phyloP scores from a whole-genome alignment of 1,140 invertebrate genomes.

The Nasonia giraulti region DNA sequence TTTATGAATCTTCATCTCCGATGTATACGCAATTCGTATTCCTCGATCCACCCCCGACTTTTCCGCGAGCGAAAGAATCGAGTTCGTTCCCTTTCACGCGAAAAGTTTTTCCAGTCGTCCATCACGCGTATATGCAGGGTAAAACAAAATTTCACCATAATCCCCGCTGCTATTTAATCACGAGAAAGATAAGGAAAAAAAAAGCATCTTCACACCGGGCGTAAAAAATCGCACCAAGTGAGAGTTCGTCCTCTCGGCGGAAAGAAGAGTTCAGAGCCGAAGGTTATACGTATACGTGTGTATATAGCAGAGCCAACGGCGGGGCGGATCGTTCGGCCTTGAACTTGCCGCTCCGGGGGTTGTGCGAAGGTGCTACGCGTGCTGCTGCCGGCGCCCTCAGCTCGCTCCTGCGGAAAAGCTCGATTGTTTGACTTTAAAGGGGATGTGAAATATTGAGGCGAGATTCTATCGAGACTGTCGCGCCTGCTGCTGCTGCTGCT shows the following conservation, averaged over 20 bases:
- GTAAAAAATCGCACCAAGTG: background rate
- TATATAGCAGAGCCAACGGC: background rate
- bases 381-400: background rate
- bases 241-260: background rate
- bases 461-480: background rate
- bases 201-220: background rate
- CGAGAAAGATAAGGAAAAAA: background rate
- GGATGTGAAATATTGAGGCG: background rate
- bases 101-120: too few relatives aligned
- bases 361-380: background rate
- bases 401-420: background rate
- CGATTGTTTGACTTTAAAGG: constrained; percentile 1
- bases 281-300: background rate
- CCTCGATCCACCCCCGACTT: too few relatives aligned
- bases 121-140: too few relatives aligned
- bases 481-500: too few relatives aligned
- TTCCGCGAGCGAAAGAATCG: too few relatives aligned
- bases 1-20: background rate
- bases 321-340: background rate
- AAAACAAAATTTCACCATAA: too few relatives aligned
- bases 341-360: background rate
- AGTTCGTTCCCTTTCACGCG: too few relatives aligned
- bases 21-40: background rate
- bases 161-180: too few relatives aligned
- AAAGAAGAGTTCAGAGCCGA: too few relatives aligned